Evolutionary conservation across 37 sponge, comb jelly and placozoan species (phyloP), one percentile per base, ranked within the genome.

Genomic region (Mnemiopsis leidyi): DNA sequence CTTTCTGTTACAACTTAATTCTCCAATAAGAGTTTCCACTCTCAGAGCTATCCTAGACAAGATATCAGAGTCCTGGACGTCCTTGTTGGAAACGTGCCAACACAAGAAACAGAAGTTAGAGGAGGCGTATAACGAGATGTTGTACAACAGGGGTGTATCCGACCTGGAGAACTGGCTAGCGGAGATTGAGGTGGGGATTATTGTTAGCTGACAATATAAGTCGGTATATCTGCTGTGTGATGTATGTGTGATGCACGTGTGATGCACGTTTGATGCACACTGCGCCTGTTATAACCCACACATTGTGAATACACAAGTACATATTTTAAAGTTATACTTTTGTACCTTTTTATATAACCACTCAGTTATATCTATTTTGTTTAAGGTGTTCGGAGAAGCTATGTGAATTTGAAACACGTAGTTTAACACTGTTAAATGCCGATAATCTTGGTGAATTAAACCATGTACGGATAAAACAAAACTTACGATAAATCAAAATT

Each of bases 91-190:
- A 1, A 94, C 82, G 61, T 94, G 94, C 23, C 29, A 36, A 25
- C 95, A 96, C 88, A 97, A 96, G 93, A 95, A 94, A 9, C 95
- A 95, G 93, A 96, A 95, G 73, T 95, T 97, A 38, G 92, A 92
- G 29, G 98, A 97, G 69, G 98, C 98, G 21, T 94, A 96, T 69
- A 95, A 96, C 67, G 95, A 96, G 68, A 95, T 94, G 94, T 94
- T 94, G 94, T 97, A 95, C 94, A 97, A 96, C 82, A 94, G 95
- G 5, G 93, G 93, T 0, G 94, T 95, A 33, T 96, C 95, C 68
- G 97, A 97, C 77, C 69, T 97, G 69, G 96, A 96, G 79, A 96
- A 94, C 94, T 97, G 97, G 97, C 93, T 97, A 0, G 94, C 93
- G 9, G 32, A 77, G 79, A 32, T 77, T 3, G 95, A 94, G 83